Conservation (phyloP, 2,888 invertebrate species). For the Scrobipalpa atriplicella region DNA sequence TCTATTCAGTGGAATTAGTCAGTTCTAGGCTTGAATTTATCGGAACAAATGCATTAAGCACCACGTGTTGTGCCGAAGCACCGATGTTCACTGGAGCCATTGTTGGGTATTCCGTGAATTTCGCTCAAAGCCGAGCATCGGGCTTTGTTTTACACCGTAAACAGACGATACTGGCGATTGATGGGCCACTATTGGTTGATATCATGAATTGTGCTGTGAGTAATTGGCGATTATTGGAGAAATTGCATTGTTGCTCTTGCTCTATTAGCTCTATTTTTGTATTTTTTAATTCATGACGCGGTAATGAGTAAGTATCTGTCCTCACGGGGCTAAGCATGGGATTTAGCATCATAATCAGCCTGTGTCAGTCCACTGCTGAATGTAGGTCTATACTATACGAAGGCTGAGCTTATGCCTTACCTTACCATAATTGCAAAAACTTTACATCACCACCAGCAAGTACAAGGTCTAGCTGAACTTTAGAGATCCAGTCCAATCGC, state of each 20-base stretch:
- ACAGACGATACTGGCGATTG: slow-evolving; percentile 35
- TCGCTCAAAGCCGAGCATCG: slow-evolving; percentile 57
- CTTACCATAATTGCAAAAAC: neutral
- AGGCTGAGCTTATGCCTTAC: no score
- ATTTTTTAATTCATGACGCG: no score
- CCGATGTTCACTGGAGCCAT: slow-evolving; percentile 54
- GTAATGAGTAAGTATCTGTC: no score
- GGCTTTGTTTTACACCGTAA: slow-evolving; percentile 56
- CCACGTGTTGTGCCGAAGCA: slow-evolving; percentile 44
- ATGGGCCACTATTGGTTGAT: slow-evolving; percentile 28
- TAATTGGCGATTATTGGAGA: neutral
- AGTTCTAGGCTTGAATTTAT: slow-evolving; percentile 12
- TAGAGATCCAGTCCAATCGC: slow-evolving; percentile 50
- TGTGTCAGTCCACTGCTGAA: no score
- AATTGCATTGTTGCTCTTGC: neutral
- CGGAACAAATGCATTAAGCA: slow-evolving; percentile 40
- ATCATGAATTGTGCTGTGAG: neutral
- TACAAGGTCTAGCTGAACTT: slow-evolving; percentile 37
- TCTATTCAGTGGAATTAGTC: neutral
- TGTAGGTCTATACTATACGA: no score
- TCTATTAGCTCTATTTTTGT: no score
- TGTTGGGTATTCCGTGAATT: slow-evolving; percentile 61
- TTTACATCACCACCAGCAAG: neutral
- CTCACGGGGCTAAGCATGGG: no score
- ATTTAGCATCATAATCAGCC: no score